Evolutionary conservation across 2,888 invertebrate genomes (phyloP), one percentile per base, ranked within the genome.

Genomic region (Tinea pellionella): DNA sequence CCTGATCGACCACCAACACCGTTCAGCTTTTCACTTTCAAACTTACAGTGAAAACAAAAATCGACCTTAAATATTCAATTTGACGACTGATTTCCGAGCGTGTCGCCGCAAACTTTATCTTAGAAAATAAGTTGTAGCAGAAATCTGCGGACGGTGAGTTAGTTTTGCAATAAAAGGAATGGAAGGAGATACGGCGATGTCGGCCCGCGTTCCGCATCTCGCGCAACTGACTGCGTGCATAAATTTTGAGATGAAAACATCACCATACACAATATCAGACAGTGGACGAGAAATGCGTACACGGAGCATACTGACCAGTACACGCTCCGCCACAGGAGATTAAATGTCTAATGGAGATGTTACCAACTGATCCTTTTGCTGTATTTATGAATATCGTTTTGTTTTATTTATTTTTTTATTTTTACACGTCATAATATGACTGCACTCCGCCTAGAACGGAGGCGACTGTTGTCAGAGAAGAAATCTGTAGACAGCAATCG

Each of bases 11-110:
- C 87, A 87, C 87, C 86, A 81, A 74, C 80, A 81, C 77, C 64
- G 80, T 72, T 71, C 68, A 72, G 75, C 77, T 86, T 87, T 87
- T 86, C 87, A 84, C 86, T 85, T 82, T 84, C 76, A 66, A 74
- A 64, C 58, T 53, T 37, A n/a, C 57, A 24, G 37, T 9, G 16
- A 67, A 67, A 55, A 59, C 66, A 16, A 78, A 71, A 69, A 63
- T 64, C 61, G 63, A 73, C 77, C 67, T 65, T 78, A 53, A 53
- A 53, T 53, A 53, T 53, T 37, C 37, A 37, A 37, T 37, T 53
- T 18, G 19, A 53, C 53, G 53, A 53, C 3, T 24, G 53, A 53
- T 53, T 6, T 19, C 24, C 9, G 11, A 51, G 2, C 51, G 11
- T 15, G 2, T 16, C 15, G 8, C 1, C n/a, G 47, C 47, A n/a